Evolutionary conservation across 2,888 invertebrate genomes (phyloP).

Genomic region (Plebejus argus): DNA sequence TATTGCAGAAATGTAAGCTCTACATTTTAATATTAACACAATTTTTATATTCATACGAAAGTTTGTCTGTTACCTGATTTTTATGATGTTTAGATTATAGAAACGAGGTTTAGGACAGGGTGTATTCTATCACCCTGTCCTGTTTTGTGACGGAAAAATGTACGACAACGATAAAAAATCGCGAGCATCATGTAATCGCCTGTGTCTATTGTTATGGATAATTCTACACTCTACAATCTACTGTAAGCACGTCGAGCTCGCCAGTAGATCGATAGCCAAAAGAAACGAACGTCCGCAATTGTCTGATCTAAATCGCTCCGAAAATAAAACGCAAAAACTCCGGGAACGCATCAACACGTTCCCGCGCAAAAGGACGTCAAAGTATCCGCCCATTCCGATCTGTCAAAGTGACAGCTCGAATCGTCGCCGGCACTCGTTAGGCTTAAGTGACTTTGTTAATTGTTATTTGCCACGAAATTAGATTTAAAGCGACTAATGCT

Average conservation of each 20-base stretch:
- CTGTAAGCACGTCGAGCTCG: neutral
- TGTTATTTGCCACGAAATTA: constrained; percentile 64
- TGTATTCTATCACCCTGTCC: too few relatives aligned
- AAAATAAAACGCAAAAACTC: constrained; percentile 39
- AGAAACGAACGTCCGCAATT: neutral
- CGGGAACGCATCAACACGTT: constrained; percentile 47
- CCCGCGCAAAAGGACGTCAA: constrained; percentile 59
- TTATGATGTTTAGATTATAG: too few relatives aligned
- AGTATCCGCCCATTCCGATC: constrained; percentile 58
- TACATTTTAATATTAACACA: neutral
- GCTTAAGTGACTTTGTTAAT: constrained; percentile 72
- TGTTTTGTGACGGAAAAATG: too few relatives aligned
- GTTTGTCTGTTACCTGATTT: too few relatives aligned
- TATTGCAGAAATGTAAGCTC: neutral
- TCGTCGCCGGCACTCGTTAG: constrained; percentile 54
- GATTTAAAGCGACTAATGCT: constrained; percentile 54
- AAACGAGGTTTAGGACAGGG: too few relatives aligned
- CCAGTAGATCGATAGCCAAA: neutral
- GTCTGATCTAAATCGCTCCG: constrained; percentile 31
- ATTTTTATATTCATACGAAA: too few relatives aligned
- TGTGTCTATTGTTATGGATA: neutral
- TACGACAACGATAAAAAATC: too few relatives aligned
- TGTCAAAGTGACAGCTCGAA: constrained; percentile 57
- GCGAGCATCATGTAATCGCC: too few relatives aligned
- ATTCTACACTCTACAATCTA: neutral